These are phyloP conservation scores for Trissolcus basalis DNA, from an alignment of 1,140 invertebrate genomes.

Conservation along the genomic window DNA sequence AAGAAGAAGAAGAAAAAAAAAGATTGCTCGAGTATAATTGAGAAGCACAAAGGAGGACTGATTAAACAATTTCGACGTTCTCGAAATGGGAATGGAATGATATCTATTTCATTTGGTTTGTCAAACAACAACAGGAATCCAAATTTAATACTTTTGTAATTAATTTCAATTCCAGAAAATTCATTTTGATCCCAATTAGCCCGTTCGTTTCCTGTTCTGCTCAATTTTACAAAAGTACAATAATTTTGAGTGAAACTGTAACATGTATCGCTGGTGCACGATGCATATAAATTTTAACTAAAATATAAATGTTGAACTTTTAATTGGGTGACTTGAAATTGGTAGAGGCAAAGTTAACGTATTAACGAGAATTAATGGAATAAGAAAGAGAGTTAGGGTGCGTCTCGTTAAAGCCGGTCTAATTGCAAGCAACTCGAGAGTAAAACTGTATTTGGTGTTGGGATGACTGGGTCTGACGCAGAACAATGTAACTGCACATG, in stretches of 20 bases:
- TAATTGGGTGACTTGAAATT: too few relatives aligned
- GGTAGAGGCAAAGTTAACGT: slow-evolving; percentile 7
- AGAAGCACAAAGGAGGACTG: neutral
- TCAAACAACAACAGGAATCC: too few relatives aligned
- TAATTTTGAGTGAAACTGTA: too few relatives aligned
- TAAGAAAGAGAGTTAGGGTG: slow-evolving; percentile 13
- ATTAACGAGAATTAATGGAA: slow-evolving; percentile 26
- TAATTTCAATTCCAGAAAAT: too few relatives aligned
- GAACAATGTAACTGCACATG: slow-evolving; percentile 5
- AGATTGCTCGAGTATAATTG: neutral
- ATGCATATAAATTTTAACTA: too few relatives aligned
- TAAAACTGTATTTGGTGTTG: slow-evolving; percentile 19
- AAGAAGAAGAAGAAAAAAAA: neutral
- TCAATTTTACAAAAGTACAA: too few relatives aligned
- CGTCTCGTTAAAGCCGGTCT: slow-evolving; percentile 28
- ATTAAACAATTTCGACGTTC: neutral
- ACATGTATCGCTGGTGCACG: too few relatives aligned
- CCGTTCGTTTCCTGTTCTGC: too few relatives aligned
- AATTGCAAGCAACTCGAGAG: slow-evolving; percentile 29
- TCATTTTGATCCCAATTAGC: too few relatives aligned
- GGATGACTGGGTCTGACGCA: slow-evolving; percentile 10
- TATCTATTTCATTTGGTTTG: too few relatives aligned
- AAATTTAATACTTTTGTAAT: too few relatives aligned
- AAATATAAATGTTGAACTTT: too few relatives aligned
- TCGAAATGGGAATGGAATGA: neutral